Percentiles rank a stretch among this genome's conserved stretches.
These are phyloP conservation scores for Rhinatrema bivittatum DNA, from an alignment of 2,797 vertebrate species.

Conservation along the genomic window DNA sequence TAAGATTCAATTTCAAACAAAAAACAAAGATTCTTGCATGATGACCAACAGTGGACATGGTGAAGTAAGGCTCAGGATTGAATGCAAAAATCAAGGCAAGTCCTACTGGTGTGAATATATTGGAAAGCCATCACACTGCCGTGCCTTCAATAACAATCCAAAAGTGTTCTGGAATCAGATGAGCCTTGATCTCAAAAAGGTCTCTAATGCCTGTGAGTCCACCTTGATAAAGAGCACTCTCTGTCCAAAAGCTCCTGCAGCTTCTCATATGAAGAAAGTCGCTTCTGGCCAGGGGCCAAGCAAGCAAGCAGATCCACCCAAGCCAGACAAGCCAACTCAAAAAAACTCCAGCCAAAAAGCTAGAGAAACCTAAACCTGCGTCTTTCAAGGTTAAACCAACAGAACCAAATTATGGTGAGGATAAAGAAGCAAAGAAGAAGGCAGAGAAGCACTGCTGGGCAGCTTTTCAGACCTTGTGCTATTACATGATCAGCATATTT, in stretches of 20 bases:
- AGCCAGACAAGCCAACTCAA: not conserved
- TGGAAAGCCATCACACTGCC: slow-evolving; percentile 60
- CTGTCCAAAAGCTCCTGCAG: slow-evolving; percentile 60
- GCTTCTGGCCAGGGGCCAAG: slow-evolving; percentile 35
- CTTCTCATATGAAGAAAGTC: slow-evolving; percentile 57
- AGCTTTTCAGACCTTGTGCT: slow-evolving; percentile 62
- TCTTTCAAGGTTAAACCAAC: slow-evolving; percentile 6
- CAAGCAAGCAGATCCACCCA: slow-evolving; percentile 5
- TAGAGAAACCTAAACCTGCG: slow-evolving; percentile 4
- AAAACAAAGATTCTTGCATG: slow-evolving; percentile 54
- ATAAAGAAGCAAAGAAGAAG: slow-evolving; percentile 49
- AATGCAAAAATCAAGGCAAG: slow-evolving; percentile 43
- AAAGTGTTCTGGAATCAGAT: slow-evolving; percentile 71
- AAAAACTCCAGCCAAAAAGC: slow-evolving; percentile 12
- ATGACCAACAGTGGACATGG: slow-evolving; percentile 50
- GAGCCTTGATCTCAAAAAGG: slow-evolving; percentile 56
- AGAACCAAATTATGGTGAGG: slow-evolving; percentile 7
- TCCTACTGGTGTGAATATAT: slow-evolving; percentile 73
- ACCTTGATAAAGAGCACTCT: slow-evolving; percentile 48
- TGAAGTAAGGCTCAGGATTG: slow-evolving; percentile 52
- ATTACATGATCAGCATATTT: slow-evolving; percentile 64
- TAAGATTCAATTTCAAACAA: slow-evolving; percentile 61
- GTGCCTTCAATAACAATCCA: slow-evolving; percentile 62
- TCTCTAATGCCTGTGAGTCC: slow-evolving; percentile 55
- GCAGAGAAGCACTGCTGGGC: slow-evolving; percentile 69